Evolutionary conservation across 2,797 vertebrate species (phyloP), one percentile per base, ranked within the genome.

Genomic region (Schizothorax lantsangensis): DNA sequence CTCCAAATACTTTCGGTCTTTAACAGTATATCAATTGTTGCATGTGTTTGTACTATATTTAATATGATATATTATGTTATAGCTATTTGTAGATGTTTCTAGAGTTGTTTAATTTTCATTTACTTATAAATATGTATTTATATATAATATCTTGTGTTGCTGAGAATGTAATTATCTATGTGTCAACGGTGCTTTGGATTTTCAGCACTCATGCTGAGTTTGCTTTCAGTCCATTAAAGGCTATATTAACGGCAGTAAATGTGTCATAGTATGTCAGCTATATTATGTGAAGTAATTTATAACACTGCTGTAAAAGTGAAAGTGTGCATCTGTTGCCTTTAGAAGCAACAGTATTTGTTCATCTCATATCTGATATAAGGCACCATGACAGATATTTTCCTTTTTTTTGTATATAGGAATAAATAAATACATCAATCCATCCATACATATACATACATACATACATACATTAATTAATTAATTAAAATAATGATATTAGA

Each of bases 251-350:
- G 52, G 43, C 62, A 54, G 40, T 15, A 72, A 71, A 38, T 73
- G 79, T 69, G 47, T 45, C 14, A 54, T 75, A 49, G 19, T 36
- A 74, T 49, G 84, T 47, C 81, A 64, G 26, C 36, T 72, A 33
- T 64, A 54, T 78, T 47, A 59, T 36, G 38, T 73, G 38, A 52
- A 1, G 23, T 79, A 79, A 88, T 86, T 49, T 47, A 19, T 80
- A 66, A 38, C 84, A 84, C 40, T 1, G 3, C n/a, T 71, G 64
- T 72, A 15, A 54, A 17, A 5, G 57, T 59, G 17, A 36, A 43
- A 14, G 71, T 45, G 12, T 26, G 71, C 23, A 26, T 26, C 12
- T 73, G 6, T 73, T 7, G 12, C 12, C 12, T 30, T 14, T 64
- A 30, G 11, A 45, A 45, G 6, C 11, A 12, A 64, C 12, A 64